Conservation (phyloP, 2,888 invertebrate species). For the Neuroscelio doddi region DNA sequence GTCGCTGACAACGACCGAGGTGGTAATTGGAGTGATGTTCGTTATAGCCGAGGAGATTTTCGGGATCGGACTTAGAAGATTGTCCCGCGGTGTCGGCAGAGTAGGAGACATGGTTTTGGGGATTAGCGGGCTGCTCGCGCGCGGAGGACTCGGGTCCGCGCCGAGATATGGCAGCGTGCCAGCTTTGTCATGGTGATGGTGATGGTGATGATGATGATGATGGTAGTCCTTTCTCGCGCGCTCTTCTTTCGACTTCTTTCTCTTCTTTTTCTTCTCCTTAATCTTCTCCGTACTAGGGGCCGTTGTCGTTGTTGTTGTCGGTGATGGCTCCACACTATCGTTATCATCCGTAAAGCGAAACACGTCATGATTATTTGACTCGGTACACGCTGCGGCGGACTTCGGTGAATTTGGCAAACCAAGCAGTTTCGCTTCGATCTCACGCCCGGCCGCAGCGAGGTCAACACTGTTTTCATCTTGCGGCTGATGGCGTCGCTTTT, state of each 20-base stretch:
- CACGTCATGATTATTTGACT: conserved; percentile 75
- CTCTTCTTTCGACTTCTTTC: conserved; percentile 87
- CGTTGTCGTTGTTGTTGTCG: conserved; percentile 57
- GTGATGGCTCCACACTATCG: conserved; percentile 74
- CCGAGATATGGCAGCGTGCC: conserved; percentile 63
- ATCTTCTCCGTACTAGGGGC: conserved; percentile 72
- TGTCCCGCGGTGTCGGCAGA: conserved; percentile 60
- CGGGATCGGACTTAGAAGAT: conserved; percentile 74
- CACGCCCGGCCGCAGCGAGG: conserved; percentile 86
- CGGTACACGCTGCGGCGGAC: conserved; percentile 73
- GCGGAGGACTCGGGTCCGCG: conserved; percentile 77
- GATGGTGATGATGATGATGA: conserved; percentile 73
- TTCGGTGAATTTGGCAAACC: conserved; percentile 76
- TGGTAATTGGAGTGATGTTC: conserved; percentile 51
- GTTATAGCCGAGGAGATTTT: conserved; percentile 74
- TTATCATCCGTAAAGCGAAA: conserved; percentile 78
- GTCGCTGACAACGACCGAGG: conserved; percentile 46
- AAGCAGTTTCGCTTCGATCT: conserved; percentile 85
- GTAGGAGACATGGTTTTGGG: conserved; percentile 63
- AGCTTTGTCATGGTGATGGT: conserved; percentile 61
- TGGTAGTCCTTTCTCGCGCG: conserved; percentile 81
- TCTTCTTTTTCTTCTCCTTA: conserved; percentile 88
- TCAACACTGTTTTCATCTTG: conserved; percentile 87
- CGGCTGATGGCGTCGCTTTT: conserved; percentile 64
- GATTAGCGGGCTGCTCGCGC: conserved; percentile 69